These are phyloP conservation scores for Diplodus puntazzo DNA, from an alignment of 2,797 vertebrate species.

Conservation along the genomic window DNA sequence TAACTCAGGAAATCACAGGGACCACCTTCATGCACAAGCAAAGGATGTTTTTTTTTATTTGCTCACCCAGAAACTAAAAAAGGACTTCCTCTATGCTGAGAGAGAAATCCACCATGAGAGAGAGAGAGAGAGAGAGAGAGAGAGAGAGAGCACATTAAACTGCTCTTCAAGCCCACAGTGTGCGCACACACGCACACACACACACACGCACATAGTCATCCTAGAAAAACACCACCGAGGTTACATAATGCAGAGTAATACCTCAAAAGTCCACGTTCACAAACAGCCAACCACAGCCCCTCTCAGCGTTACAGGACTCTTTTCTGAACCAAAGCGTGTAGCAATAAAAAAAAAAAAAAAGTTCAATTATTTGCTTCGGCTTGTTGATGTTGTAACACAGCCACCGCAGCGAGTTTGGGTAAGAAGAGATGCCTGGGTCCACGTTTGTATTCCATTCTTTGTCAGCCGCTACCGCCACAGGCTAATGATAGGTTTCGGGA, in stretches of 20 bases:
- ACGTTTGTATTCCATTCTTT: constrained; percentile 68
- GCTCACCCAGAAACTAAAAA: constrained; percentile 61
- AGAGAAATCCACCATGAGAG: constrained; percentile 44
- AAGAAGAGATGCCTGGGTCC: constrained; percentile 45
- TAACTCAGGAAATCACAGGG: constrained; percentile 59
- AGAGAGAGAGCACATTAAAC: constrained; percentile 44
- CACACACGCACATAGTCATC: constrained; percentile 26
- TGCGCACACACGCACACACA: constrained; percentile 2
- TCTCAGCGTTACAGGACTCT: constrained; percentile 17
- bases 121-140: neutral
- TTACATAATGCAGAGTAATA: constrained; percentile 74
- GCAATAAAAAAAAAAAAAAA: constrained; percentile 33
- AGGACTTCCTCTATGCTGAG: constrained; percentile 57
- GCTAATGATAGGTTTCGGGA: constrained; percentile 69
- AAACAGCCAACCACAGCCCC: constrained; percentile 44
- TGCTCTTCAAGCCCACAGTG: constrained; percentile 43
- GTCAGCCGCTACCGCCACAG: constrained; percentile 56
- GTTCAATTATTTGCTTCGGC: constrained; percentile 39
- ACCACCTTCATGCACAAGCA: constrained; percentile 29
- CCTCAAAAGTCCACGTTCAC: constrained; percentile 57
- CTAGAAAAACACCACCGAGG: constrained; percentile 52
- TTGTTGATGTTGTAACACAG: constrained; percentile 54
- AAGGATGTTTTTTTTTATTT: constrained; percentile 47
- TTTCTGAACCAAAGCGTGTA: constrained; percentile 29
- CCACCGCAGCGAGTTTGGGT: constrained; percentile 42